Base-by-base conservation (phyloP, 1,140 invertebrate genomes). In the Sarcophaga bullata region DNA sequence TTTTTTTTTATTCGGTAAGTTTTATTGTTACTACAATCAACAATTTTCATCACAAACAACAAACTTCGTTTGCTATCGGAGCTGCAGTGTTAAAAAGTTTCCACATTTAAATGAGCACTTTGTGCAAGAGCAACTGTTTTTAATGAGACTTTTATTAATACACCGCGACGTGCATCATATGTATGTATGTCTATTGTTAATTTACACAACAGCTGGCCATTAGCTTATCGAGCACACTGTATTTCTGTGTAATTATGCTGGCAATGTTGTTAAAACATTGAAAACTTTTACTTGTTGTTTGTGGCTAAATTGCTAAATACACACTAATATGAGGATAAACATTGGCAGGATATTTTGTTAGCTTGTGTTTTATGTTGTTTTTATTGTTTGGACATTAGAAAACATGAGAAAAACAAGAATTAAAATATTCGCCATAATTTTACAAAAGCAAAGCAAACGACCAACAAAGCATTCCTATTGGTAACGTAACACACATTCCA, bases 281-380 rank as follows among this genome's bases (percentile, higher is more conserved):
- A 58, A 58, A 58, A 13, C 5, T 58, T 13, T 58, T 58, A 58
- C 52, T 58, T 58, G 52, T 58, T 58, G 52, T 58, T 58, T 58
- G 52, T 58, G 52, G 52, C 52, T 58, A 58, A 58, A 58, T 58
- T 58, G 52, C 13, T 58, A 58, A 58, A 58, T 58, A 58, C 52
- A 58, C 52, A 58, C 50, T 58, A 58, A 58, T 58, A 58, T 58
- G 52, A 11, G 52, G 52, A 58, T 58, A 58, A 58, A 58, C 52
- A 58, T 58, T 58, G 52, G 52, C 52, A 58, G 11, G 52, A 15
- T 58, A 58, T 58, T 58, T 58, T 58, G 52, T 58, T 58, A 17
- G 17, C 58, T 19, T 19, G 8, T 19, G 58, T 19, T 68, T 52
- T 52, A 52, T 52, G 50, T 17, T 68, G 4, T 68, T 52, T 68